phyloP scores from a whole-genome alignment of 1,140 invertebrate species.

The Cataglyphis hispanica region DNA sequence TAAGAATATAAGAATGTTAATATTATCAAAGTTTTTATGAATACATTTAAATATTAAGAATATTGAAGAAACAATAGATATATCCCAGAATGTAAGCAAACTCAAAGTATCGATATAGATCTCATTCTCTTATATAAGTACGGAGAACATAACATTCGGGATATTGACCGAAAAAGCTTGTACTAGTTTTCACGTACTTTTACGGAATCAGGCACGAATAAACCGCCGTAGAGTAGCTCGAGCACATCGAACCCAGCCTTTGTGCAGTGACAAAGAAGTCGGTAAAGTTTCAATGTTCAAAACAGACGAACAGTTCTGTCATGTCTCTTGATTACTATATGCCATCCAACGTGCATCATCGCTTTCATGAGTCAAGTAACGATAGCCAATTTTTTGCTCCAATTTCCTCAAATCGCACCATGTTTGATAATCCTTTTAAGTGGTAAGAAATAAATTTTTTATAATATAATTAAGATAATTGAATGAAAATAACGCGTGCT shows the following conservation, averaged over 20 bases:
- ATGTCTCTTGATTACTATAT: slow-evolving; percentile 84
- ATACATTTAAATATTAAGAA: slow-evolving; percentile 38
- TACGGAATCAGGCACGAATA: slow-evolving; percentile 82
- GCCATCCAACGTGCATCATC: slow-evolving; percentile 97
- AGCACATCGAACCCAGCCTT: slow-evolving; percentile 83
- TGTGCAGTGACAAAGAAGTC: slow-evolving; percentile 75
- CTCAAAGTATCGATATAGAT: slow-evolving; percentile 1
- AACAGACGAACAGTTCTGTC: slow-evolving; percentile 81
- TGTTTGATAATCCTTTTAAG: slow-evolving; percentile 94
- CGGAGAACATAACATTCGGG: slow-evolving; percentile 49
- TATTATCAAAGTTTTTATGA: slow-evolving; percentile 34
- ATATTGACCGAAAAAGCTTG: slow-evolving; percentile 62
- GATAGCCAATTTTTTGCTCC: slow-evolving; percentile 92
- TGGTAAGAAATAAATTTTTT: neutral
- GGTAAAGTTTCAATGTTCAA: slow-evolving; percentile 78
- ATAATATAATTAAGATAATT: slow-evolving; percentile 5
- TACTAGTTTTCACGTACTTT: slow-evolving; percentile 68
- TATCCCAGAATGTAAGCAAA: slow-evolving; percentile 23
- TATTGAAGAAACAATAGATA: slow-evolving; percentile 5
- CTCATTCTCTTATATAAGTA: neutral
- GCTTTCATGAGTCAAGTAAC: slow-evolving; percentile 98
- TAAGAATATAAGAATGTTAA: slow-evolving; percentile 51
- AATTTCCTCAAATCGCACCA: slow-evolving; percentile 97
- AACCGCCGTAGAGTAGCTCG: slow-evolving; percentile 83
- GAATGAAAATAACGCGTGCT: neutral